Conservation (phyloP, 2,797 vertebrate genomes). For the Coccyzus lansbergi region DNA sequence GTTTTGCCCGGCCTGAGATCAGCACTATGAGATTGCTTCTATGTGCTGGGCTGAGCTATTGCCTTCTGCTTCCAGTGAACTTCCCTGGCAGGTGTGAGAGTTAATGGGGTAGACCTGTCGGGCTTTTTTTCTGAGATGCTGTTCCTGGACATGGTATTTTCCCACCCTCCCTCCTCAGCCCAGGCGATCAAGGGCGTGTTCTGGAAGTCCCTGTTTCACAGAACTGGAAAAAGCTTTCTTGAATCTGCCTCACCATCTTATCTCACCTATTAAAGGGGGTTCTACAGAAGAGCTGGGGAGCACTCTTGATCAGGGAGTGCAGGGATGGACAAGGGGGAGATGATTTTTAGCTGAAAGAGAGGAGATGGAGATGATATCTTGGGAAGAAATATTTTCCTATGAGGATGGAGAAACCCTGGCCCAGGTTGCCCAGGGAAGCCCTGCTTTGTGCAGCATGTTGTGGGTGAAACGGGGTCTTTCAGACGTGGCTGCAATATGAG, state of each 20-base stretch:
- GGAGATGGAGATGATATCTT: too few species aligned
- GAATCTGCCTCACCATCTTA: neutral
- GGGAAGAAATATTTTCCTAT: too few species aligned
- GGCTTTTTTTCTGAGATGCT: neutral
- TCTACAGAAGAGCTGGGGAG: too few species aligned
- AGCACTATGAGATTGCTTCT: slow-evolving; percentile 16
- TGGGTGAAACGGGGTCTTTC: neutral
- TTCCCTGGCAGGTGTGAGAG: neutral
- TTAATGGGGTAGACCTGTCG: neutral
- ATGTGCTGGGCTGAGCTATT: slow-evolving; percentile 29
- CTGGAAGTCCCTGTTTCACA: neutral
- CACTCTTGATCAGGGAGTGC: too few species aligned
- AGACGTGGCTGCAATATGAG: neutral
- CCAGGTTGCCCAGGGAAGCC: too few species aligned
- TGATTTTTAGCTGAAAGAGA: too few species aligned
- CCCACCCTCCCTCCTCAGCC: neutral
- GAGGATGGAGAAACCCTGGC: too few species aligned
- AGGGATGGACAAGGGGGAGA: too few species aligned
- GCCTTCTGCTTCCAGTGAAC: neutral
- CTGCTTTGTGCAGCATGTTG: too few species aligned
- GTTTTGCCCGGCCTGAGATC: slow-evolving; percentile 10
- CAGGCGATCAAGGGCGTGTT: neutral
- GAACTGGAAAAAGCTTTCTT: neutral
- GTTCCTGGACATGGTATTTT: neutral
- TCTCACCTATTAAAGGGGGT: too few species aligned